A percentile compares a stretch with the other conserved stretches of the same genome.
Conservation (phyloP, 2,888 invertebrate species). For the Myathropa florea region DNA sequence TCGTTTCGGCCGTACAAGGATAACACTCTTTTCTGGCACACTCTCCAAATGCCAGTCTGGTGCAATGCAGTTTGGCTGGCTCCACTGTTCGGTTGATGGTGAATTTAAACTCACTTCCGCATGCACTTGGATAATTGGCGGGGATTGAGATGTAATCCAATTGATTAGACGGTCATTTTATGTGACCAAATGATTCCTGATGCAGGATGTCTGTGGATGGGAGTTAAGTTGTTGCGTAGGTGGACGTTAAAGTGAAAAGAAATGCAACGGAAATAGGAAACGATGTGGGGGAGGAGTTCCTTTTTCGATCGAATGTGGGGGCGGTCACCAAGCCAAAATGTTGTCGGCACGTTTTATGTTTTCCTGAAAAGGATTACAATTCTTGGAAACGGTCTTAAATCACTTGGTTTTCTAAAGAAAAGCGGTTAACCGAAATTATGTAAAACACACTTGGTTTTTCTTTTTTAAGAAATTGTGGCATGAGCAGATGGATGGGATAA, state of each 20-base stretch:
- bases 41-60: not conserved
- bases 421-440: too few relatives aligned
- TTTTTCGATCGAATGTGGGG: too few relatives aligned
- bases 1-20: not conserved
- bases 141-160: not conserved
- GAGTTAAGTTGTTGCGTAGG: not conserved
- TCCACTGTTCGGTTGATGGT: not conserved
- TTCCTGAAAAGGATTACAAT: too few relatives aligned
- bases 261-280: not conserved
- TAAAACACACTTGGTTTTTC: too few relatives aligned
- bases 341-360: too few relatives aligned
- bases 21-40: not conserved
- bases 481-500: too few relatives aligned
- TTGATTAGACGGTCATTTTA: not conserved
- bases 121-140: constrained; percentile 2
- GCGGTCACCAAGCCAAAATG: too few relatives aligned
- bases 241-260: not conserved
- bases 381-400: too few relatives aligned
- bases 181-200: not conserved
- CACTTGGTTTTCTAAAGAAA: too few relatives aligned
- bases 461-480: too few relatives aligned
- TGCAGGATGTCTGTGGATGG: too few relatives aligned
- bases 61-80: not conserved
- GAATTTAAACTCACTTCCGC: not conserved
- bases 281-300: too few relatives aligned